Conservation (phyloP, 2,888 invertebrate genomes). For the Drosophila flavopinicola region DNA sequence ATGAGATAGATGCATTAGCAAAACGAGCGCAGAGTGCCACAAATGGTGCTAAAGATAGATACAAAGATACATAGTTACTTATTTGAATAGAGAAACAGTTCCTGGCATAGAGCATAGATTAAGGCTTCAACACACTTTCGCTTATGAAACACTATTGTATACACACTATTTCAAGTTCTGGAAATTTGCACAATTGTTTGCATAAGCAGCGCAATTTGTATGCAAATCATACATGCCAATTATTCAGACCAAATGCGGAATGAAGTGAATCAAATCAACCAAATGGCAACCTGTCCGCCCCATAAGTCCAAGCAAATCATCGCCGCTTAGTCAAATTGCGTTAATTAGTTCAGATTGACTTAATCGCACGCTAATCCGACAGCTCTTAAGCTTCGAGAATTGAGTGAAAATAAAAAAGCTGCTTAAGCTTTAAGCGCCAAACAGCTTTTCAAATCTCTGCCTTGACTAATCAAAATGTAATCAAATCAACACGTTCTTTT, state of each 20-base stretch:
- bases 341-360: constrained; percentile 29
- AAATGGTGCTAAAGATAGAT: constrained; percentile 42
- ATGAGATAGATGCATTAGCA: constrained; percentile 60
- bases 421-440: constrained; percentile 10
- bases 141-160: constrained; percentile 35
- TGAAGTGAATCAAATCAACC: constrained; percentile 28
- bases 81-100: neutral
- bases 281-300: constrained; percentile 36
- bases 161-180: constrained; percentile 51
- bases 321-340: constrained; percentile 37
- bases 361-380: constrained; percentile 4
- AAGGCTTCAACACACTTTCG: neutral
- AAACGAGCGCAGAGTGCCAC: constrained; percentile 30
- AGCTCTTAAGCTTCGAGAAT: constrained; percentile 6
- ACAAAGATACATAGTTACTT: neutral
- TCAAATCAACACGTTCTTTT: constrained; percentile 20
- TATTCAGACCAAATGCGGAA: constrained; percentile 26
- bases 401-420: constrained; percentile 34
- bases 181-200: constrained; percentile 58
- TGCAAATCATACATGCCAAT: constrained; percentile 22
- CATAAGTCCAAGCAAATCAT: constrained; percentile 33
- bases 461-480: constrained; percentile 39
- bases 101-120: neutral
- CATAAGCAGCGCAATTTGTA: constrained; percentile 56
- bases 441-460: constrained; percentile 12